Evolutionary conservation across 2,888 invertebrate species (phyloP).

Genomic region (Philonicus albiceps): DNA sequence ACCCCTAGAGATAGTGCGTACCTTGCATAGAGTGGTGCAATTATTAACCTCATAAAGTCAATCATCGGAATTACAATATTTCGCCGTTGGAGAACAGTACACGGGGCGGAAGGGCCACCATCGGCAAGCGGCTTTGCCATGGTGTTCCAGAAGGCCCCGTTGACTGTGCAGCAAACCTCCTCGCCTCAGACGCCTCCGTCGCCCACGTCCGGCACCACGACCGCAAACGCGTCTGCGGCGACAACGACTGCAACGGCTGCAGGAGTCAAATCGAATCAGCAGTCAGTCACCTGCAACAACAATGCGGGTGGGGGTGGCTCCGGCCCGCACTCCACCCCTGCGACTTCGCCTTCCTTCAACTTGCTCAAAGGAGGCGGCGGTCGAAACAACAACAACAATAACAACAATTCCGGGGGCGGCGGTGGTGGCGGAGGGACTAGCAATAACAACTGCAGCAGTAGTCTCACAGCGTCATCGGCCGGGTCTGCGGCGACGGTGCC

Average conservation of each 20-base stretch:
- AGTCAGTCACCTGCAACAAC: neutral
- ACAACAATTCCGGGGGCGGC: neutral
- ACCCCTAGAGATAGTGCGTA: neutral
- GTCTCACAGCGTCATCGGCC: conserved; percentile 6
- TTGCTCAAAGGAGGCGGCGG: neutral
- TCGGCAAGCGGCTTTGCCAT: conserved; percentile 52
- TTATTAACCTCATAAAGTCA: conserved; percentile 46
- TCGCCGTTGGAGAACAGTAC: conserved; percentile 52
- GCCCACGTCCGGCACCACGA: neutral
- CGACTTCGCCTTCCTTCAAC: neutral
- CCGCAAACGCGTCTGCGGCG: neutral
- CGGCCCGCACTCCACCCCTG: neutral
- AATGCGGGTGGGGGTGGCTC: neutral
- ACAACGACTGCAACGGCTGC: neutral
- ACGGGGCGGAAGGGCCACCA: conserved; percentile 52
- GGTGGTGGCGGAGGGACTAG: neutral
- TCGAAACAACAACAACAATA: neutral
- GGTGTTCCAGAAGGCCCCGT: conserved; percentile 51
- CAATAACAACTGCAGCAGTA: conserved; percentile 8
- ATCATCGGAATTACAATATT: conserved; percentile 52
- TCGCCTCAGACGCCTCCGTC: neutral
- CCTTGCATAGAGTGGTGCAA: neutral
- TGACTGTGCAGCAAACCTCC: conserved; percentile 32
- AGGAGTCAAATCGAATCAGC: conserved; percentile 27
- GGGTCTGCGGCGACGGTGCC: conserved; percentile 43